Percentiles rank a stretch among this genome's conserved stretches.
Evolutionary conservation across 2,797 vertebrate genomes (phyloP).

Genomic region (Siniperca scherzeri): DNA sequence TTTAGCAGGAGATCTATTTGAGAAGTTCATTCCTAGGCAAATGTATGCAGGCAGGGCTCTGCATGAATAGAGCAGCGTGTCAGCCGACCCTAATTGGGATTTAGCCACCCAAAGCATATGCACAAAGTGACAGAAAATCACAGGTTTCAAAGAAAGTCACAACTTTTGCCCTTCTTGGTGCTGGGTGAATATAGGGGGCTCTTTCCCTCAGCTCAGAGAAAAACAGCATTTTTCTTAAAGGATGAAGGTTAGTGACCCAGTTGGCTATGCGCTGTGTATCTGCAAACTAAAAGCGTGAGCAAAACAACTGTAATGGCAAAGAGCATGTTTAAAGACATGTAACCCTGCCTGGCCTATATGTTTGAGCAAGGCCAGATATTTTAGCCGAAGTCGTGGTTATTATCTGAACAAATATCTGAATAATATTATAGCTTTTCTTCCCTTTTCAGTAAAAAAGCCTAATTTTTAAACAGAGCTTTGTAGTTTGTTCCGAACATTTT

Average conservation of each 20-base stretch:
- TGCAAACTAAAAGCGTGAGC: slow-evolving; percentile 53
- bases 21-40: slow-evolving; percentile 99
- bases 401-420: slow-evolving; percentile 28
- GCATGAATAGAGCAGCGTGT: slow-evolving; percentile 97
- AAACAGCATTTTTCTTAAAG: slow-evolving; percentile 58
- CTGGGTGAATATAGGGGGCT: slow-evolving; percentile 53
- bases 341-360: slow-evolving; percentile 59
- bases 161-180: slow-evolving; percentile 82
- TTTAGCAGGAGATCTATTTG: slow-evolving; percentile 95
- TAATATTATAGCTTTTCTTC: neutral
- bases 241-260: slow-evolving; percentile 77
- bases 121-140: slow-evolving; percentile 96
- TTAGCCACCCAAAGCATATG: slow-evolving; percentile 98
- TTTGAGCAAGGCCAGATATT: slow-evolving; percentile 23
- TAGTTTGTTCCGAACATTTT: neutral
- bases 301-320: slow-evolving; percentile 72
- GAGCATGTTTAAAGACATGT: slow-evolving; percentile 67
- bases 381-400: slow-evolving; percentile 30
- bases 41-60: slow-evolving; percentile 95
- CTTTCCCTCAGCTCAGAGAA: slow-evolving; percentile 22
- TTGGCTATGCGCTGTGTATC: slow-evolving; percentile 49
- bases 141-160: slow-evolving; percentile 92
- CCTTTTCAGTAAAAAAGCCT: neutral
- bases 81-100: slow-evolving; percentile 99
- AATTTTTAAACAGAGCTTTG: neutral